Evolutionary conservation across 1,140 invertebrate species (phyloP).

Genomic region (Polyergus mexicanus): DNA sequence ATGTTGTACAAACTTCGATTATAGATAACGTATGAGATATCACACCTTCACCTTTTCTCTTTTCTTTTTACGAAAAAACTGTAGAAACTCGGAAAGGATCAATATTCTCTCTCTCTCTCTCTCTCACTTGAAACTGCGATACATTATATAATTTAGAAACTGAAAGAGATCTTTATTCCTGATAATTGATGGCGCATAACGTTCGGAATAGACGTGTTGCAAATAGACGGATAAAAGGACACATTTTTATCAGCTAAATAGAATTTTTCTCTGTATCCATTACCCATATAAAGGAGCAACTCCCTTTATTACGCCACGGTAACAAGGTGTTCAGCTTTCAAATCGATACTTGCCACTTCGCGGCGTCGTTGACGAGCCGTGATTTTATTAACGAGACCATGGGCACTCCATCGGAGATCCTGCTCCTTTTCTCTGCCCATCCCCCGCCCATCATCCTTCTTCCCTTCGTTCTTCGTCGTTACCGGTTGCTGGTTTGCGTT

Average conservation of each 20-base stretch:
- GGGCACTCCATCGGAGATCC: conserved; percentile 4
- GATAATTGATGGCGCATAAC: not conserved
- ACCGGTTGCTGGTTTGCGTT: conserved; percentile 35
- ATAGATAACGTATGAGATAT: not conserved
- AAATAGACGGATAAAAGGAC: not conserved
- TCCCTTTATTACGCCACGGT: conserved; percentile 18
- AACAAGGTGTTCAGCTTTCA: conserved; percentile 55
- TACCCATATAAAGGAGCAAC: not conserved
- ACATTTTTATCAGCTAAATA: not conserved
- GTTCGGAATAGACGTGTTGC: not conserved
- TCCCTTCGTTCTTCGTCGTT: conserved; percentile 1
- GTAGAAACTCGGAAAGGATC: conserved; percentile 4
- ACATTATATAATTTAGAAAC: not conserved
- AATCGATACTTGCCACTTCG: conserved; percentile 56
- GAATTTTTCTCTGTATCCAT: conserved; percentile 1
- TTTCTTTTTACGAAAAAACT: conserved; percentile 2
- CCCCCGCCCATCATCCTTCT: no score
- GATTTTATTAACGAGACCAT: conserved; percentile 65
- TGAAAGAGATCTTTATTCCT: not conserved
- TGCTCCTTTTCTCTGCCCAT: not conserved
- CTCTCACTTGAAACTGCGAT: not conserved
- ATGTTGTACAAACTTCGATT: not conserved
- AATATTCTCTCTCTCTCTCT: no score
- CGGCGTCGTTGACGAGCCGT: conserved; percentile 10
- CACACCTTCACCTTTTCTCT: not conserved